Evolutionary conservation across 2,113 vertebrate genomes (phyloP), one percentile per base, ranked within the genome.

Genomic region (Paraplagusia blochii): DNA sequence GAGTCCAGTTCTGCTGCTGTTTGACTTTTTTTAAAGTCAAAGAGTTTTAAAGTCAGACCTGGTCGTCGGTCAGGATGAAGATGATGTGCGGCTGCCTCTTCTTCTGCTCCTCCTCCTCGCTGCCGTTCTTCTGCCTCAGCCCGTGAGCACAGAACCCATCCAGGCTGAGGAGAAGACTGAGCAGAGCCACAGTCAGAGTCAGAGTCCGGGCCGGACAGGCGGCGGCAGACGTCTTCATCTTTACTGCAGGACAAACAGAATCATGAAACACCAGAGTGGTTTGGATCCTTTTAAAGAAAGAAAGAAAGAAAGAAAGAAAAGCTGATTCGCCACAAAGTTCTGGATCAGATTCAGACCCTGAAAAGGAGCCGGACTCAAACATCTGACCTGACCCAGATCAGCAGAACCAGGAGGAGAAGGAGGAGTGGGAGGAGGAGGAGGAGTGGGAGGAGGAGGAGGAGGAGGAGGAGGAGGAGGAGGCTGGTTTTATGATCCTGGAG

Each of bases 21-120:
- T n/a, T n/a, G n/a, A n/a, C n/a, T n/a, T n/a, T n/a, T n/a, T n/a
- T n/a, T n/a, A n/a, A n/a, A n/a, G n/a, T n/a, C n/a, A n/a, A n/a
- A n/a, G n/a, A n/a, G n/a, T n/a, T n/a, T n/a, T n/a, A n/a, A n/a
- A n/a, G n/a, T n/a, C n/a, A n/a, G n/a, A n/a, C n/a, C n/a, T n/a
- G n/a, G 82, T 99, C 95, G 2, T 99, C 96, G 0, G 89, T 97
- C 53, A 99, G 92, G 56, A 99, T 95, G 70, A 99, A 98, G 59
- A 99, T 71, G 58, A 98, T 93, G 84, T 99, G 96, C 1, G 95
- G 96, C 59, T 88, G 95, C 4, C 64, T 81, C 57, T 77, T 86
- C 63, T 74, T 86, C 63, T 58, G 12, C 29, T 74, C 81, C 12
- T 57, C 3, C 0, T 83, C 72, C 0, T 80, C 48, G 11, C 84